Evolutionary conservation across 2,797 vertebrate genomes (phyloP).

Genomic region (Hyperoplus immaculatus): DNA sequence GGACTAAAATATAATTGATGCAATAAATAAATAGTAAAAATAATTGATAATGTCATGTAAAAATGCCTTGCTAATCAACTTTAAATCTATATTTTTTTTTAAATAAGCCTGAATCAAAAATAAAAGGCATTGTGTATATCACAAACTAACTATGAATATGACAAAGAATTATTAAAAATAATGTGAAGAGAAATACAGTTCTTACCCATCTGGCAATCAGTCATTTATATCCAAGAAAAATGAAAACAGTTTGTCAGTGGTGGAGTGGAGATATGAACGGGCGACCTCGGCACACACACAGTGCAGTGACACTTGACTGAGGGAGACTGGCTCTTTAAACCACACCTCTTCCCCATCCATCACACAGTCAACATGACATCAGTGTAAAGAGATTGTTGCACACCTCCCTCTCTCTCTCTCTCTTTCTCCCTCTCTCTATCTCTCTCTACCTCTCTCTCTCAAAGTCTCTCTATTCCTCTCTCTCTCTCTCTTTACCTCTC

Average conservation of each 20-base stretch:
- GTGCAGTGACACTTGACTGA: slow-evolving; percentile 42
- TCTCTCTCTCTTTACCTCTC: too few relatives aligned
- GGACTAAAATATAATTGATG: not conserved
- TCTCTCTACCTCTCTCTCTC: too few relatives aligned
- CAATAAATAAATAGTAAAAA: not conserved
- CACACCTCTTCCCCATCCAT: slow-evolving; percentile 57
- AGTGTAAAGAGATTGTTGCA: not conserved
- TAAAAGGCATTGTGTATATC: not conserved
- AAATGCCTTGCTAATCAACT: rapidly evolving
- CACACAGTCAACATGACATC: not conserved
- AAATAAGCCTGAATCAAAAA: too few relatives aligned
- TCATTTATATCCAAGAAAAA: slow-evolving; percentile 67
- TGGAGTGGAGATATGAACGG: not conserved
- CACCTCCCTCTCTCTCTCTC: too few relatives aligned
- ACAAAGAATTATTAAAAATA: not conserved
- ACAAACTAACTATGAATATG: not conserved
- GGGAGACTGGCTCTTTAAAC: slow-evolving; percentile 20
- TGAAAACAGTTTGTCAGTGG: rapidly evolving
- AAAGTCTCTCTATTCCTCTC: too few relatives aligned
- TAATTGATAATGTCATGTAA: not conserved
- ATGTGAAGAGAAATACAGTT: not conserved
- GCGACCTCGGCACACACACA: not conserved
- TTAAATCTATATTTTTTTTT: not conserved
- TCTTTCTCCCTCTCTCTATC: too few relatives aligned
- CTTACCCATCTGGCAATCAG: slow-evolving; percentile 77